Evolutionary conservation across 2,888 invertebrate species (phyloP), one percentile per base, ranked within the genome.

Genomic region (Drosophila testacea): DNA sequence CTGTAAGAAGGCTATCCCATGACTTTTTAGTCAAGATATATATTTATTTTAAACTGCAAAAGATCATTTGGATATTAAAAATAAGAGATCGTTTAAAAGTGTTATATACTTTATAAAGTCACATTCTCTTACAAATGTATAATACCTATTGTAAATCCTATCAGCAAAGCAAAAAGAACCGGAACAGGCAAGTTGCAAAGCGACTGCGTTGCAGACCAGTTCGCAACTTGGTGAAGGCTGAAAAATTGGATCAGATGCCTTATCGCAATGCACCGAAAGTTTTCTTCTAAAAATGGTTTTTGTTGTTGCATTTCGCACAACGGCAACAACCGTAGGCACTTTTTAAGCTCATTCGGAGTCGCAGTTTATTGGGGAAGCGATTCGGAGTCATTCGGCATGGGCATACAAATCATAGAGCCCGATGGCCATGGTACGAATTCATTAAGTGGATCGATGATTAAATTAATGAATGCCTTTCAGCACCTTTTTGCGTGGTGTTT

Each of bases 401-500:
- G 42, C 61, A 69, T 50, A 63, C 70, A 81, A 83, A 83, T 86
- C 87, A 83, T 76, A 87, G 82, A 73, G 82, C 76, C 87, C 82
- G 69, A n/a, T 46, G 79, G 81, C 68, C 48, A 57, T 74, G 83
- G 68, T 55, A 69, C 72, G 75, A 67, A 63, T 77, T 73, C 82
- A 84, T 79, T 84, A 83, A 87, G 78, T 83, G 83, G 84, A 78
- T 87, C 87, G 83, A 84, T 87, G 85, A 84, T 83, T 84, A 87
- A 83, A 85, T 85, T 85, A 85, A 85, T 85, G 85, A 85, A 84
- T 83, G 81, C 72, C 85, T 85, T 87, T 85, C 85, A 87, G 81
- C 83, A 77, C 62, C 75, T 71, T 77, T 44, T 57, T 68, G 78
- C 64, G 62, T 61, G 66, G 55, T 51, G 39, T 42, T 60, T 60